Evolutionary conservation across 2,888 invertebrate species (phyloP), one percentile per base, ranked within the genome.

Genomic region (Callyntrura guangdongensis): DNA sequence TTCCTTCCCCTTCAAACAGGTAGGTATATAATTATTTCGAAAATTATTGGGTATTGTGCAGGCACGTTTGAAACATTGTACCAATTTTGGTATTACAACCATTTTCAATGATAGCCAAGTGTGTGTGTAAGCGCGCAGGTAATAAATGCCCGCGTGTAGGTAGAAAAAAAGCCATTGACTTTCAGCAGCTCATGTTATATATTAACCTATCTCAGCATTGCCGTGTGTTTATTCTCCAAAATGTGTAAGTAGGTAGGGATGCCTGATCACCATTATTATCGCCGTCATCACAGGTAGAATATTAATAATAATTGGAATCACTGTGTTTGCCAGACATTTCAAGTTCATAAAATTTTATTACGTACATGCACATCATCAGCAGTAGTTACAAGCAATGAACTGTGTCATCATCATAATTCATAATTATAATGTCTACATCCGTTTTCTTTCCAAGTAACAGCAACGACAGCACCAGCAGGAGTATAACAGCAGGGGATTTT

Each of bases 381-480:
- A 36, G 36, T 36, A 36, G 36, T 36, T 36, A 59, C 14, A 61
- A 22, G 61, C 20, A 61, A 61, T 61, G 61, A 61, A 61, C 61
- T 61, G 61, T 61, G 61, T 61, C 20, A 22, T 61, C 61, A 61
- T 20, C 61, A 61, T 61, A 61, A 61, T n/a, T 61, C 61, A 61
- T 61, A 61, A 61, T 61, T 61, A 61, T 9, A 20, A 22, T 61
- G 61, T 61, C 20, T 61, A 61, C 61, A 61, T 61, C 61, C 61
- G 17, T 11, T 61, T 36, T 36, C 36, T 36, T 36, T 36, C 36
- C 36, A 36, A 36, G 36, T 6, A 4, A 36, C 36, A 36, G 6
- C 36, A 36, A 36, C 36, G 36, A 4, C 36, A 36, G 36, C 36
- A 36, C 3, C 36, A 36, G 36, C 36, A 36, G 36, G 36, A 1